Evolutionary conservation across 2,113 vertebrate species (phyloP), one percentile per base, ranked within the genome.

Genomic region (Mesoclemmys tuberculata): DNA sequence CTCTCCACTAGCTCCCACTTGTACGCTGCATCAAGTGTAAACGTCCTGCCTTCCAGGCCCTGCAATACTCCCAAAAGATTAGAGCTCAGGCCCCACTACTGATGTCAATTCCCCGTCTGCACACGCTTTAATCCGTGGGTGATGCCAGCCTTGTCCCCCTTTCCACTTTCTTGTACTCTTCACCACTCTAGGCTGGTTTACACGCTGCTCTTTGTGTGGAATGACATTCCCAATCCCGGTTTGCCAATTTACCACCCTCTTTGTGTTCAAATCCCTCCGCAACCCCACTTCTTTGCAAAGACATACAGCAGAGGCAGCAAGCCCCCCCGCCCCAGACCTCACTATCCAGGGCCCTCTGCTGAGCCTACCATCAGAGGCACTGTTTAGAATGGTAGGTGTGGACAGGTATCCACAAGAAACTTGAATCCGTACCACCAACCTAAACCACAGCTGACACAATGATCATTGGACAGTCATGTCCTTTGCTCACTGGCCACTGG

Each of bases 401-500:
- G 71, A 75, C 61, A 68, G 31, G 16, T 68, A n/a, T 3, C 61
- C 61, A 35, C 61, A n/a, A 16, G 11, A 75, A 75, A 75, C 38
- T 75, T 6, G 5, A 75, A 75, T 44, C 71, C 38, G 26, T 5
- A 9, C 21, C 71, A 75, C 38, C 44, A 6, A 0, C 22, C 75
- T 49, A 31, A 4, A 22, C 2, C 35, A n/a, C 51, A 0, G 0
- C 12, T 52, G 18, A 0, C 58, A 48, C 44, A n/a, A 75, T 41
- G 38, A 22, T 46, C 0, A 0, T 10, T 27, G 87, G 24, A 27
- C 49, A 8, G 58, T 52, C 7, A 2, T 38, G 31, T 54, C 87
- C 27, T 41, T 74, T 3, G 5, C 5, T 41, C 38, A 75, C 71
- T 71, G 68, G 9, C 21, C 68, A n/a, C 21, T 41, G 10, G 5